Evolutionary conservation across 2,888 invertebrate species (phyloP).

Genomic region (Ennomos erosarius): DNA sequence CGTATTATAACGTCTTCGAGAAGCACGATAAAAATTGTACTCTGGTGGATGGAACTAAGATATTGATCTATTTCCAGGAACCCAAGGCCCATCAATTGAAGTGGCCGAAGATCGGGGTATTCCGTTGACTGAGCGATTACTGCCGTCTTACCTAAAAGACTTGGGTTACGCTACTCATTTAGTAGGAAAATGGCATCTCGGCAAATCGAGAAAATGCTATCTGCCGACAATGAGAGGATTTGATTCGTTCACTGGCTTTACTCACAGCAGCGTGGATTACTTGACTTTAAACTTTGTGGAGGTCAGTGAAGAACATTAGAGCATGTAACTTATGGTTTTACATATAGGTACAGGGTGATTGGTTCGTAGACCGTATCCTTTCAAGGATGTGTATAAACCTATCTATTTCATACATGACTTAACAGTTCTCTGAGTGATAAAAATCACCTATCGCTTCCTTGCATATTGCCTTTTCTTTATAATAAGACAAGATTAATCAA

Average conservation of each 20-base stretch:
- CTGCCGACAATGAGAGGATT: constrained; percentile 91
- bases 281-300: constrained; percentile 85
- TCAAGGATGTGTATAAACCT: too few species aligned
- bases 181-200: constrained; percentile 95
- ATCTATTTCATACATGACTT: too few species aligned
- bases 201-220: constrained; percentile 89
- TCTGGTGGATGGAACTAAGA: constrained; percentile 17
- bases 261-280: constrained; percentile 91
- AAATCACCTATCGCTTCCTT: too few species aligned
- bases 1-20: too few species aligned
- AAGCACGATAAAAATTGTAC: too few species aligned
- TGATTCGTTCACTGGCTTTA: constrained; percentile 92
- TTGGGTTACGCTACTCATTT: constrained; percentile 92
- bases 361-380: too few species aligned
- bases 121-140: constrained; percentile 87
- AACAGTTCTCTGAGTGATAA: too few species aligned
- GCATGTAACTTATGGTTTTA: too few species aligned
- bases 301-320: constrained; percentile 43
- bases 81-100: constrained; percentile 59
- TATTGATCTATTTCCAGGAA: constrained; percentile 40
- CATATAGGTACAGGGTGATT: too few species aligned
- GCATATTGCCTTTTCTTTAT: too few species aligned
- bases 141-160: constrained; percentile 88
- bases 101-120: constrained; percentile 88
- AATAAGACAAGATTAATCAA: neutral